Evolutionary conservation across 2,888 invertebrate species (phyloP).

Genomic region (Catocala sponsa): DNA sequence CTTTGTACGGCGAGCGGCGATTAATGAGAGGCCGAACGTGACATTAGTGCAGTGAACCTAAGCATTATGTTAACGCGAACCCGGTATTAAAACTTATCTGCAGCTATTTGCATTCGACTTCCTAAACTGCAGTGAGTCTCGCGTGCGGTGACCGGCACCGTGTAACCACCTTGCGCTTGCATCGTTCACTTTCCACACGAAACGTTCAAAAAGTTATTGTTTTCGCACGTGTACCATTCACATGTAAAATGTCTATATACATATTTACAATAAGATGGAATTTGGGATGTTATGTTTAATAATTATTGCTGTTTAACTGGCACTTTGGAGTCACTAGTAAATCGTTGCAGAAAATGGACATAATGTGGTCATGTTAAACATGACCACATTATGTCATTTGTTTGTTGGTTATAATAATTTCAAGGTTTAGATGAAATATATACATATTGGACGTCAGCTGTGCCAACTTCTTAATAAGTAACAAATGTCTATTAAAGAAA

Average conservation of each 20-base stretch:
- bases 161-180: conserved; percentile 51
- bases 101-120: conserved; percentile 85
- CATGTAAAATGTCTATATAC: conserved; percentile 47
- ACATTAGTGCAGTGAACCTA: conserved; percentile 84
- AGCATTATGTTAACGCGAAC: conserved; percentile 78
- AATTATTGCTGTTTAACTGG: conserved; percentile 27
- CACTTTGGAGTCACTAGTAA: conserved; percentile 20
- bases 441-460: neutral
- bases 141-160: conserved; percentile 51
- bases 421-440: conserved; percentile 1
- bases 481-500: conserved; percentile 1
- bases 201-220: conserved; percentile 47
- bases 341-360: conserved; percentile 4
- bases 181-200: conserved; percentile 47
- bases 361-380: neutral
- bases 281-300: conserved; percentile 41
- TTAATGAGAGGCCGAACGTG: conserved; percentile 86
- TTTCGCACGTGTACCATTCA: conserved; percentile 48
- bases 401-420: too few species aligned
- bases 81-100: conserved; percentile 86
- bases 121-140: conserved; percentile 73
- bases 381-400: too few species aligned
- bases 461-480: neutral
- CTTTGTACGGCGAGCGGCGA: conserved; percentile 75
- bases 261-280: conserved; percentile 44